Evolutionary conservation across 2,888 invertebrate genomes (phyloP).

Genomic region (Cataglyphis cursor): DNA sequence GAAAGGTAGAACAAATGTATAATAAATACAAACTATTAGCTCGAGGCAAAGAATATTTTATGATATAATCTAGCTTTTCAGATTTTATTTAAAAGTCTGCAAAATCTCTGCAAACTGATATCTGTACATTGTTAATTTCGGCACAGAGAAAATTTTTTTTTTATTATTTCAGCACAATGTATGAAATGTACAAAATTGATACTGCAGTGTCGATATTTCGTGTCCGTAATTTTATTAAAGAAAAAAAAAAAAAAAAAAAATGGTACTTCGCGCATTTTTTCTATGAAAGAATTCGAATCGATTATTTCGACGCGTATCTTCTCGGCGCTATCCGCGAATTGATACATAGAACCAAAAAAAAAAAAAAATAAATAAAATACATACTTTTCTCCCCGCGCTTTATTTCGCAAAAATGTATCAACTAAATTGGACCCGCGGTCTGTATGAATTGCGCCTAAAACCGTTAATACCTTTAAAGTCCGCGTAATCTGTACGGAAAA

Average conservation of each 20-base stretch:
- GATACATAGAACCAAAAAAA: background rate
- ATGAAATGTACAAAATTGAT: background rate
- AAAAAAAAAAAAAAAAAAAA: background rate
- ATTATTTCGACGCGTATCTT: background rate
- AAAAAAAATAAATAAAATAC: slow-evolving; percentile 2
- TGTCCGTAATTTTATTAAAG: background rate
- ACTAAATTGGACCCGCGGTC: slow-evolving; percentile 28
- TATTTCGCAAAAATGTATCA: slow-evolving; percentile 22
- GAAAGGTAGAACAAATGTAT: background rate
- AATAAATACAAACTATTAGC: background rate
- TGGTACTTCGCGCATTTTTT: background rate
- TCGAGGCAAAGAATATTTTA: background rate
- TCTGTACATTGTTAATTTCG: background rate
- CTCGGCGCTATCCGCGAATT: background rate
- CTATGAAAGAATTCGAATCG: background rate
- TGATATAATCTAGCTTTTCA: background rate
- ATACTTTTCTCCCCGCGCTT: background rate
- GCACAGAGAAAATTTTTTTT: background rate
- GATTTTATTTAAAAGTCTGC: background rate
- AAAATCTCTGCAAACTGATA: background rate
- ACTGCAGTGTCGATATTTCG: background rate
- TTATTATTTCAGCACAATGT: background rate
- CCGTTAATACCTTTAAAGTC: slow-evolving; percentile 51
- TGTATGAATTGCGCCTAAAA: slow-evolving; percentile 45
- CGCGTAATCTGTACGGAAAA: slow-evolving; percentile 47